Base-by-base conservation (phyloP, 2,113 vertebrate species). In the Limnothrissa miodon region DNA sequence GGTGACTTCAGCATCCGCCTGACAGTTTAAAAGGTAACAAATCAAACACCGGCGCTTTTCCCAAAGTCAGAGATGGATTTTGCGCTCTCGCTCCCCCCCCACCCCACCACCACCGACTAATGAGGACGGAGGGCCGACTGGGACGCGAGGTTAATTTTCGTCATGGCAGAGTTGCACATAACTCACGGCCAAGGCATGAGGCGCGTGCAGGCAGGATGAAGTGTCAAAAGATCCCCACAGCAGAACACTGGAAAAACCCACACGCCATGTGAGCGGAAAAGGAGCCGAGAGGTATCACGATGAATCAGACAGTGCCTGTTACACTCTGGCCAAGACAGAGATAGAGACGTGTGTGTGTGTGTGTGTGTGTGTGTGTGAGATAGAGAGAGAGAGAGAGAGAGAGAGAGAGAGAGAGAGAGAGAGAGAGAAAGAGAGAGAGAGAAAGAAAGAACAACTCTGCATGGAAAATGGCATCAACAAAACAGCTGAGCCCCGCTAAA, bases 381-480 rank as follows among this genome's bases (percentile, higher is more conserved):
- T 9, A 66, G 59, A 29, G 59, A 25, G 59, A 25, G 13, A 66
- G 5, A 66, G 0, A 48, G 46, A 66, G 5, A 62, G 23, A 25
- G 4, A 62, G 56, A n/a, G 23, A 4, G n/a, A 8, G 4, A 1
- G 56, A 25, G 56, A 25, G 23, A 66, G n/a, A 66, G 59, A 25
- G 59, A 25, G 2, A 66, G 0, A 66, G 59, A 83, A 10, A 91
- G 83, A 78, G 83, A 36, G 84, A 79, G 48, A 81, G 74, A 70
- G 82, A 39, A 79, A 45, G 8, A 82, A 83, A 86, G 87, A 90
- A 89, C 89, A 84, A 21, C 51, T 19, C 23, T 53, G 51, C 51
- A 53, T 56, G 51, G 51, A 56, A 56, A 56, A 23, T 56, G 51
- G 51, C 51, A 48, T 15, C 10, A 48, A 56, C 51, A 56, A 4